Evolutionary conservation across 2,113 vertebrate species (phyloP), one percentile per base, ranked within the genome.

Genomic region (Accipiter virgatus): DNA sequence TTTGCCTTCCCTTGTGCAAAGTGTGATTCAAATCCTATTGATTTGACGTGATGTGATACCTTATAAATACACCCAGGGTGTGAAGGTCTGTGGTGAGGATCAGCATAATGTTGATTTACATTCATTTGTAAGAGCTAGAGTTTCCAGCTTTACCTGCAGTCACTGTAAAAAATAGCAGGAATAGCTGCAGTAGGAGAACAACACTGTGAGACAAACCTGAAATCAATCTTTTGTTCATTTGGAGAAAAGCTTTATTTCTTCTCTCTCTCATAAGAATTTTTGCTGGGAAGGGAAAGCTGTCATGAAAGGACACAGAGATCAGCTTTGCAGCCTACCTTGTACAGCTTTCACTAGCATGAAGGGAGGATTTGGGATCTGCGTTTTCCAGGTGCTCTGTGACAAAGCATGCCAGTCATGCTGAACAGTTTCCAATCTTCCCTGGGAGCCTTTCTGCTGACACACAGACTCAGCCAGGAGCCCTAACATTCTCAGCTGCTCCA

Each of bases 141-240:
- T 45, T 94, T 58, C 42, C 81, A 81, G 13, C 22, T 74, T 78
- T 38, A 68, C 53, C 71, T 55, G 62, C 29, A 68, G 29, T 70
- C 61, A 22, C 65, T 59, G 50, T 25, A 13, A 81, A 48, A 61
- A 94, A 38, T 0, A 67, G 17, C 40, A 80, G 65, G 53, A 77
- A 75, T 8, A 80, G 63, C 53, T 80, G 67, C 36, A 29, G 34
- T 10, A n/a, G 16, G 7, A 90, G 8, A 47, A 82, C 0, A 1
- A n/a, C n/a, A n/a, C 4, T 16, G 32, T 0, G 0, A 81, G 23
- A 62, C 5, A 66, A 89, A 61, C 16, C 25, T n/a, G 26, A n/a
- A 74, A 89, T 50, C 6, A 34, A 4, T 13, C 26, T 83, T 65
- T 43, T 58, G 22, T 40, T 71, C 7, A 11, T 53, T 66, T 67